A percentile compares a stretch with the other conserved stretches of the same genome.
These are phyloP conservation scores for Avahi laniger DNA, from an alignment of 2,797 vertebrate species.

Conservation along the genomic window DNA sequence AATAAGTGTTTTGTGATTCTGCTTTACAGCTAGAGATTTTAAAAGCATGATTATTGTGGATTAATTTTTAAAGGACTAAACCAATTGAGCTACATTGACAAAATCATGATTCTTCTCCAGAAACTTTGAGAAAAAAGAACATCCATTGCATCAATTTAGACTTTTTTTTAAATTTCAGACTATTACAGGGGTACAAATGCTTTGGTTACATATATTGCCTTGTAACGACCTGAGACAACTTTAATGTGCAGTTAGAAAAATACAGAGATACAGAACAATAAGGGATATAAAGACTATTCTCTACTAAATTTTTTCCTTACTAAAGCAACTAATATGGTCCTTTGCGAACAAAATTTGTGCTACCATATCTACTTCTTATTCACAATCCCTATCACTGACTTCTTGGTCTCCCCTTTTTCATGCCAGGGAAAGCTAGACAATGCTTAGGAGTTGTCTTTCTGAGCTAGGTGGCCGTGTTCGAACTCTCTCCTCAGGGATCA, in stretches of 20 bases:
- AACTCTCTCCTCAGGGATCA: not conserved
- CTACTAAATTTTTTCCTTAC: not conserved
- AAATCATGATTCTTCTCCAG: not conserved
- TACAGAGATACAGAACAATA: not conserved
- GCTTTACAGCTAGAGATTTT: not conserved
- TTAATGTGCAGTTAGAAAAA: not conserved
- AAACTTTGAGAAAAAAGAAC: not conserved
- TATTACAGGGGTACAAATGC: no score
- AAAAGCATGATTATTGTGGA: not conserved
- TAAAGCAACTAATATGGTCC: not conserved
- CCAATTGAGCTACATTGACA: not conserved
- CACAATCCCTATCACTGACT: not conserved
- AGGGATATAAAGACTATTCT: not conserved
- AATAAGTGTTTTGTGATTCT: not conserved
- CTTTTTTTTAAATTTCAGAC: not conserved
- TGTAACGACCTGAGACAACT: no score
- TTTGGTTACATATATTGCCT: no score
- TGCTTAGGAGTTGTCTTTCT: not conserved
- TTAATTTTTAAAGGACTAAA: not conserved
- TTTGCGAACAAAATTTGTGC: not conserved
- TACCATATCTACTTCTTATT: not conserved
- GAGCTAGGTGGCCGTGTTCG: not conserved
- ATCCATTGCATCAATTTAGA: not conserved
- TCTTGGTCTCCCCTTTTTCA: not conserved
- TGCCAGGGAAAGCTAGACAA: not conserved